Base-by-base conservation (phyloP, 2,797 vertebrate species). In the Spea hammondii region DNA sequence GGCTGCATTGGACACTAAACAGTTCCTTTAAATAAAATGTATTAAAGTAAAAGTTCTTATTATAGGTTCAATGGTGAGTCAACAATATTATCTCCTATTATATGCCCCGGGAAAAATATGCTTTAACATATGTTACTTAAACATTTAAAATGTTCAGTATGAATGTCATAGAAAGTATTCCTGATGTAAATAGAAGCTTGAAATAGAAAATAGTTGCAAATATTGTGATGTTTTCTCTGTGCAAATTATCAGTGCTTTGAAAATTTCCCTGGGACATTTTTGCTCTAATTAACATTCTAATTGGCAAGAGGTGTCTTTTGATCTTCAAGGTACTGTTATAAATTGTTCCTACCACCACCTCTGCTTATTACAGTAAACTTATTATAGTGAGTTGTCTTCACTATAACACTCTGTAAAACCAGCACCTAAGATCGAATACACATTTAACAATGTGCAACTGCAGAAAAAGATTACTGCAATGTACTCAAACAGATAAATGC, bases 401-500 rank as follows among this genome's bases (percentile, higher is more conserved):
- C 32, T 32, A 32, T 32, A 66, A 45, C 4, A 14, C 0, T 32
- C 10, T 48, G 76, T 10, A 82, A 51, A 77, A 76, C 12, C 4
- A 44, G 76, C 60, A 68, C 14, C 45, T 14, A 64, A 75, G 46
- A 70, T 17, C 59, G 48, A 72, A 66, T 76, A 55, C 60, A 74
- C 68, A n/a, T 70, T 54, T 64, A 48, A 71, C 45, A 72, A 68
- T 67, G n/a, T 32, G 13, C 17, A 66, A 17, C 12, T 47, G 44
- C 54, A 72, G 70, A 46, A 72, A 9, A 14, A 72, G 54, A 44
- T 67, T 65, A 50, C 45, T 79, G n/a, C 55, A 69, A 71, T 76
- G 74, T 67, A 72, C 68, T 76, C 17, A 17, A 32, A 12, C 53
- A 80, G 69, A 76, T 66, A 67, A 71, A 72, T 66, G 62, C 51